phyloP scores from a whole-genome alignment of 2,113 vertebrate species.

The Campylomormyrus tamandua region DNA sequence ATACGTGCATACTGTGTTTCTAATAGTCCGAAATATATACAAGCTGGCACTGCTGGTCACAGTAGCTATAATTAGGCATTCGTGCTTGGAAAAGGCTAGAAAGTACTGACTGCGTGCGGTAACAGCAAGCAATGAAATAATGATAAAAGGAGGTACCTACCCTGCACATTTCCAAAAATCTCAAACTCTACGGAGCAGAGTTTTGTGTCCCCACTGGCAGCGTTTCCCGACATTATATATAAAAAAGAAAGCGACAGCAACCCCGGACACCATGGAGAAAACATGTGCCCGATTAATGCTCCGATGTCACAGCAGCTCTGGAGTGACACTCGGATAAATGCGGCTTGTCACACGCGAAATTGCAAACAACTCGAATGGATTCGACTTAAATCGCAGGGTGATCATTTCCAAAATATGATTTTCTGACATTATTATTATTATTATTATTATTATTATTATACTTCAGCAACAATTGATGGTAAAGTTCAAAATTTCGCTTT shows the following conservation, averaged over 20 bases:
- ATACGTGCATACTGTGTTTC: not conserved
- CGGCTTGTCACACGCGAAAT: not conserved
- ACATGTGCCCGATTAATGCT: not conserved
- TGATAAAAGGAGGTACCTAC: slow-evolving; percentile 43
- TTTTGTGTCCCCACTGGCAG: slow-evolving; percentile 29
- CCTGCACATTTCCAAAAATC: slow-evolving; percentile 80
- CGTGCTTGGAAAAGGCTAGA: not conserved
- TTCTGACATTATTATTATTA: not conserved
- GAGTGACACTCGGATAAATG: not conserved
- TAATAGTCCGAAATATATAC: not conserved
- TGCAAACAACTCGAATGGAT: not conserved
- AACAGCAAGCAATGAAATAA: not conserved
- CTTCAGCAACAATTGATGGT: not conserved
- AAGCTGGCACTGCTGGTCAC: not conserved
- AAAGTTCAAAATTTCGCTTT: not conserved
- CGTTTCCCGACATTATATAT: slow-evolving; percentile 45
- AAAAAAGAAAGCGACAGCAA: not conserved
- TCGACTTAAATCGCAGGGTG: no score
- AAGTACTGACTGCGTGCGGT: not conserved
- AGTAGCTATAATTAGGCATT: not conserved
- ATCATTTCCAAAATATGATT: not conserved
- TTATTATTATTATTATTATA: no score
- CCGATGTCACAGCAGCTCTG: not conserved
- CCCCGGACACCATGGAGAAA: not conserved
- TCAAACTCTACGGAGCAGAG: slow-evolving; percentile 85